phyloP scores from a whole-genome alignment of 2,888 invertebrate genomes.

The Andrena flavipes region DNA sequence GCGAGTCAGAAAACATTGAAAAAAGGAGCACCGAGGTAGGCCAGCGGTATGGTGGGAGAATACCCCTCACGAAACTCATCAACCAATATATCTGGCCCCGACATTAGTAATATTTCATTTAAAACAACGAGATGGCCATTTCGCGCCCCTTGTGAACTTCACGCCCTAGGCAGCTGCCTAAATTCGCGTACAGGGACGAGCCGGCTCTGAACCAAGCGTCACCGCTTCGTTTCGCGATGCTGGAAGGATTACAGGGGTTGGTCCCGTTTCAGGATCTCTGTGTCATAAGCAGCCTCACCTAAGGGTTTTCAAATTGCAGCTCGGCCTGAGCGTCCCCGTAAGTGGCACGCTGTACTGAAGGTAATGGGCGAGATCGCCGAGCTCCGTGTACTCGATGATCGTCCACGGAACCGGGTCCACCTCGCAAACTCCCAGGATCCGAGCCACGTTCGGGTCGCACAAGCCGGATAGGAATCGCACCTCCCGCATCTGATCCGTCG shows the following conservation, averaged over 20 bases:
- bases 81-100: no score
- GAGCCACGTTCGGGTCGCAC: slow-evolving; percentile 89
- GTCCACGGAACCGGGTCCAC: slow-evolving; percentile 88
- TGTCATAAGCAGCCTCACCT: slow-evolving; percentile 75
- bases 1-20: no score
- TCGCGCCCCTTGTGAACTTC: no score
- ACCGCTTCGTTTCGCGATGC: slow-evolving; percentile 27
- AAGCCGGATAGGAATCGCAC: slow-evolving; percentile 89
- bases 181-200: no score
- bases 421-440: slow-evolving; percentile 87
- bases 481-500: slow-evolving; percentile 87
- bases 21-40: no score
- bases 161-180: no score
- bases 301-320: slow-evolving; percentile 83
- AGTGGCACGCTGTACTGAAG: slow-evolving; percentile 85
- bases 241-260: neutral
- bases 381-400: slow-evolving; percentile 90
- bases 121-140: no score
- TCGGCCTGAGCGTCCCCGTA: slow-evolving; percentile 81
- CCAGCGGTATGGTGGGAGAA: no score
- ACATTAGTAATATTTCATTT: no score
- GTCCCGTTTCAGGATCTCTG: slow-evolving; percentile 31
- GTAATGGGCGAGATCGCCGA: slow-evolving; percentile 91
- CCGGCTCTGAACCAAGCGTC: neutral
- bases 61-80: no score